Evolutionary conservation across 2,888 invertebrate species (phyloP), one percentile per base, ranked within the genome.

Genomic region (Hypomecis punctinalis): DNA sequence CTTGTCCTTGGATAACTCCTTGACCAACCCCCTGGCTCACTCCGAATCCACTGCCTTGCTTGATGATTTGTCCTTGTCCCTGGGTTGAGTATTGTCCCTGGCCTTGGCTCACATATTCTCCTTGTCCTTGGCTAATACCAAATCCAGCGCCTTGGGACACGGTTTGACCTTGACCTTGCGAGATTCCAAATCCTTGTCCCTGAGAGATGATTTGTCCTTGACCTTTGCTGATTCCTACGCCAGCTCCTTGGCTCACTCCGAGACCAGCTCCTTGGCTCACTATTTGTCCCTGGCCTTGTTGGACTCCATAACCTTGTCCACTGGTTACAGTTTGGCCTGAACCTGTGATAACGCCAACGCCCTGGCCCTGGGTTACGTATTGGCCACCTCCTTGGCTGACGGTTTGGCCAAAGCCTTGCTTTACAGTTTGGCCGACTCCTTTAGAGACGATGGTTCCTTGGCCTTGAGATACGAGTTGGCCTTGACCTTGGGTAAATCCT

Each of bases 141-240:
- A 68, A 53, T 5, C 71, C 76, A 52, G 73, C 71, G 0, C 77
- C 78, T 43, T 73, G 72, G 52, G 39, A 58, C 1, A 72, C 55
- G 6, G 46, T 62, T 55, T 60, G 45, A 1, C 69, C 71, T 40
- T 56, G 61, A 4, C 71, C 72, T 51, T 61, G 66, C 36, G 46
- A 54, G 0, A 64, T 39, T 7, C 51, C 55, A 13, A 68, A 61
- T 7, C 75, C 75, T 69, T 75, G 72, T 2, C 70, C 72, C 6
- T 60, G 58, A 40, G 72, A 65, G n/a, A 70, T 60, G 9, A 64
- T 62, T 13, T 73, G 67, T 36, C 71, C 71, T 8, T 66, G 58
- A 2, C 74, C 74, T 55, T 69, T 61, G 43, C 53, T 68, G 3
- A 58, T 66, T 5, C 66, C 70, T 0, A 54, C 4, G 4, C 71